Percentiles rank a stretch among this genome's conserved stretches.
phyloP scores from a whole-genome alignment of 2,797 vertebrate species.

The Enoplosus armatus region DNA sequence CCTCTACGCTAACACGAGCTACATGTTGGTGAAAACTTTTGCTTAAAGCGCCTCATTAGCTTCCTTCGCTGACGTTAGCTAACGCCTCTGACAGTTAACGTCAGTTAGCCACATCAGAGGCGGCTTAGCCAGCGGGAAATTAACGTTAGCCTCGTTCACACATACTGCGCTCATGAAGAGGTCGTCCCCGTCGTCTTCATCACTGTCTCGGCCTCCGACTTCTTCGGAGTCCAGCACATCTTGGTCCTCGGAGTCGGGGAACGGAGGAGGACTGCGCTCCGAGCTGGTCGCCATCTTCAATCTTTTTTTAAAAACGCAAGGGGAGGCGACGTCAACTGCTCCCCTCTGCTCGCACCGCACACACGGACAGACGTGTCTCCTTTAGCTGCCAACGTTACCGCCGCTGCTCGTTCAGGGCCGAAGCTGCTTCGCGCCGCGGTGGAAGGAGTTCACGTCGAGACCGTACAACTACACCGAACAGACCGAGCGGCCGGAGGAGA shows the following conservation, averaged over 20 bases:
- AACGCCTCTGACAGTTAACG: background rate
- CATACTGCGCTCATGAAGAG: slow-evolving; percentile 80
- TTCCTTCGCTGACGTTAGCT: slow-evolving; percentile 45
- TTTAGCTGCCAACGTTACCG: slow-evolving; percentile 27
- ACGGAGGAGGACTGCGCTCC: slow-evolving; percentile 88
- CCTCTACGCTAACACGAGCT: background rate
- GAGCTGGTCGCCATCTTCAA: slow-evolving; percentile 88
- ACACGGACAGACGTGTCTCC: background rate
- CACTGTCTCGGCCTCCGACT: slow-evolving; percentile 73
- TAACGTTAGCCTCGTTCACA: background rate
- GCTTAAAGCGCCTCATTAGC: slow-evolving; percentile 48
- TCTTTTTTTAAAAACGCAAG: slow-evolving; percentile 26
- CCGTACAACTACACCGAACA: background rate
- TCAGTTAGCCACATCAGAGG: slow-evolving; percentile 8
- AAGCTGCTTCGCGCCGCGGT: background rate
- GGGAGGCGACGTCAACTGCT: slow-evolving; percentile 56
- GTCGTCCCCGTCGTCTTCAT: slow-evolving; percentile 79
- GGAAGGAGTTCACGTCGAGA: background rate
- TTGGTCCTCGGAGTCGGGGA: slow-evolving; percentile 87
- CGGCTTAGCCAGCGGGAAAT: slow-evolving; percentile 15
- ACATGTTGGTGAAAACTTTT: slow-evolving; percentile 50
- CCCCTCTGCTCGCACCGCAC: background rate
- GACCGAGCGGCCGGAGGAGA: slow-evolving; percentile 11
- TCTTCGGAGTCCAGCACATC: slow-evolving; percentile 80
- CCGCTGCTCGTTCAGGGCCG: slow-evolving; percentile 23